phyloP scores from a whole-genome alignment of 2,113 vertebrate genomes.

The Ceyx cyanopectus region DNA sequence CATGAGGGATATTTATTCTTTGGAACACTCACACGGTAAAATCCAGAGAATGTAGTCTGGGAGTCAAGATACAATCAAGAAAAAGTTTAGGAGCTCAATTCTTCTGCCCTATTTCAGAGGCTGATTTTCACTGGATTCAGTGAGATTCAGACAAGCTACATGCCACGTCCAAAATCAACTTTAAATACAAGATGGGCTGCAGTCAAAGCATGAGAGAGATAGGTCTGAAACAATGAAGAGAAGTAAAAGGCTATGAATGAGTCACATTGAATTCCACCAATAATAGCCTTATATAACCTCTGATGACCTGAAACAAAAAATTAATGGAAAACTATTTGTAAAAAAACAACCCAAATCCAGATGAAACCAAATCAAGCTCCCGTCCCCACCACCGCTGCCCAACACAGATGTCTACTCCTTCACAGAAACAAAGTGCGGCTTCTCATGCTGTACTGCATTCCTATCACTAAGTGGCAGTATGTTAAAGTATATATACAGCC shows the following conservation, averaged over 20 bases:
- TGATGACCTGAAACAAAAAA: background rate
- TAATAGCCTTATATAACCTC: background rate
- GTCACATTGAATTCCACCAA: background rate
- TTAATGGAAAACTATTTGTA: background rate
- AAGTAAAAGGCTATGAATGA: background rate
- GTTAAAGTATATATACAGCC: background rate
- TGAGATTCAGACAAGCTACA: background rate
- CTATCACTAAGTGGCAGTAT: conserved; percentile 54
- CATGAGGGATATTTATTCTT: background rate
- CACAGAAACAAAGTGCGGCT: background rate
- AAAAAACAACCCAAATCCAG: background rate
- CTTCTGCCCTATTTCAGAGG: background rate
- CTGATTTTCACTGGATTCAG: background rate
- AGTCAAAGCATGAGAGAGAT: background rate
- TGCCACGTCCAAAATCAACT: background rate
- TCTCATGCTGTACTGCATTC: background rate
- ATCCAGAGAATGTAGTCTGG: background rate
- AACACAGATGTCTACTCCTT: background rate
- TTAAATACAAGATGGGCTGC: background rate
- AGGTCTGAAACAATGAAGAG: fast-evolving
- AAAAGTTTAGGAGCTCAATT: background rate
- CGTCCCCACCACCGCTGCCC: fast-evolving
- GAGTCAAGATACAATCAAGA: background rate
- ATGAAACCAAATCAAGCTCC: background rate
- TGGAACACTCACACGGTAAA: background rate